Base-by-base conservation (phyloP, 2,113 vertebrate genomes). In the Epinephelus cyanopodus region DNA sequence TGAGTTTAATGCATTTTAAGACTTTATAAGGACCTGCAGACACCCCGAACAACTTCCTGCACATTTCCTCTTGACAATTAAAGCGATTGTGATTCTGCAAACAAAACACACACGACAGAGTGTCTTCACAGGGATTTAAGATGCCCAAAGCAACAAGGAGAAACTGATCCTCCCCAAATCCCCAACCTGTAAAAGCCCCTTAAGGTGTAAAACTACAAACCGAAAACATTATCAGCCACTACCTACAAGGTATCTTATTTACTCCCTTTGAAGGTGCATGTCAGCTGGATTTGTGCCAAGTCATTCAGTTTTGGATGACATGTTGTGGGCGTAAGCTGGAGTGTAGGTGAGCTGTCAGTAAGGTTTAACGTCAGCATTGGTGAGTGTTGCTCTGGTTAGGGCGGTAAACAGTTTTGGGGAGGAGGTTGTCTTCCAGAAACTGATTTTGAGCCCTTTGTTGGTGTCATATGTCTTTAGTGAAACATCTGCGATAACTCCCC, bases 271-370 rank as follows among this genome's bases (percentile, higher is more conserved):
- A 87, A 85, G 81, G 81, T 77, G 66, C 57, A 56, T 77, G 86
- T 91, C 86, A 84, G 79, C 71, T 86, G 85, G 77, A 87, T 88
- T 89, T 82, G 86, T 80, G 79, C 80, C 77, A 45, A 83, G 80
- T 88, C 88, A 79, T 81, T 89, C 63, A 48, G 72, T 54, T 17
- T 15, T 33, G 56, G 75, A 52, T 91, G 91, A 92, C 91, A 87
- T 45, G 82, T 65, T 84, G 90, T 91, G 82, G 91, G 87, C 25
- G 82, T 90, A 82, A 88, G 77, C 81, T 71, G 60, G 11, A 63
- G 82, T 86, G 90, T 87, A 83, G 92, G 87, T 83, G 87, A 53
- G 61, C 90, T 90, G 92, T 90, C 91, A 84, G 65, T 60, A 60
- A 71, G 81, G 82, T 89, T 93, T 92, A 92, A 58, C 21, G 45